Conservation (phyloP, 2,888 invertebrate species). For the Ormyrus pomaceus region DNA sequence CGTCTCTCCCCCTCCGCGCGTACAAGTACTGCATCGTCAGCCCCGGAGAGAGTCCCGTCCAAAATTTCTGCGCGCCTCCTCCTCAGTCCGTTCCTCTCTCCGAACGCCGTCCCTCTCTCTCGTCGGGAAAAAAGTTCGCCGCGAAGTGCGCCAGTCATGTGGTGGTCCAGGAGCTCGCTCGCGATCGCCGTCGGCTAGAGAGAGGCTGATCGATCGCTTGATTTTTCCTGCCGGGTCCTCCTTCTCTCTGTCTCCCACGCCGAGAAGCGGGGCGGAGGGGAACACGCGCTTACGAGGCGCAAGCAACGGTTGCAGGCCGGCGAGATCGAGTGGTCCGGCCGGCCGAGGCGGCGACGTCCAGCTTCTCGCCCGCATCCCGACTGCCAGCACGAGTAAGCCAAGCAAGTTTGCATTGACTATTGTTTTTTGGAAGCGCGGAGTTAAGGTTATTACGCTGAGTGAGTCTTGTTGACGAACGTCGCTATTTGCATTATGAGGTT, state of each 20-base stretch:
- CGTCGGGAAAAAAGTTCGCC: neutral
- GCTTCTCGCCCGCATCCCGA: too few species aligned
- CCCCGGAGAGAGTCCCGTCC: neutral
- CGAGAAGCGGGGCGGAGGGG: neutral
- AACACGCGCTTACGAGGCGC: neutral
- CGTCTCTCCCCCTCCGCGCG: too few species aligned
- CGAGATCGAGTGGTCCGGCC: too few species aligned
- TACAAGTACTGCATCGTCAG: neutral
- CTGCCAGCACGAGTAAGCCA: too few species aligned
- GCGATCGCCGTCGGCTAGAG: constrained; percentile 33
- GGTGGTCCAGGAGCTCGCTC: constrained; percentile 22
- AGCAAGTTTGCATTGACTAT: too few species aligned
- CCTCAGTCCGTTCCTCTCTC: neutral
- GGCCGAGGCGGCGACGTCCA: too few species aligned
- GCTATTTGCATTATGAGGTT: too few species aligned
- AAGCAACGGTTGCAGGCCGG: too few species aligned
- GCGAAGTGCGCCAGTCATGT: constrained; percentile 15
- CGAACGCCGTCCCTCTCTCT: neutral
- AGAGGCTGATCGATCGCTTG: constrained; percentile 17
- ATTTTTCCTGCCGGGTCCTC: neutral
- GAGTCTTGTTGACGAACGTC: too few species aligned
- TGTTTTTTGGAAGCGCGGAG: too few species aligned
- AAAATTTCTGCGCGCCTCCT: neutral
- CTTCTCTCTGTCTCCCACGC: constrained; percentile 2
- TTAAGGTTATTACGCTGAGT: too few species aligned